phyloP scores from a whole-genome alignment of 2,888 invertebrate species.

The Eupeodes luniger region DNA sequence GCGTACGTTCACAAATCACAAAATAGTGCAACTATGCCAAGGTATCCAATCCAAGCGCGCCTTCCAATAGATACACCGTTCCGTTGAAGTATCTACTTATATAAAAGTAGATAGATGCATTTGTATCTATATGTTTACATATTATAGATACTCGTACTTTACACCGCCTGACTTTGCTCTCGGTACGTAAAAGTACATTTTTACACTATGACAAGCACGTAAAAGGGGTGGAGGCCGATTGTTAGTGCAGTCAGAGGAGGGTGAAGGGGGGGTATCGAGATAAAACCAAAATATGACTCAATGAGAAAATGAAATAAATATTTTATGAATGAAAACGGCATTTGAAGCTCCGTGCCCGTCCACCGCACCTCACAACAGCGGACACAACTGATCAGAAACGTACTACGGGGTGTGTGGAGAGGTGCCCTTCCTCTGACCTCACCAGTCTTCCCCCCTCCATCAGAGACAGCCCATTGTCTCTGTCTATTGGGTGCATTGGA shows the following conservation, averaged over 20 bases:
- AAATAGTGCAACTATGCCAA: conserved; percentile 68
- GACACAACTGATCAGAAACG: conserved; percentile 4
- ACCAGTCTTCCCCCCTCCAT: not conserved
- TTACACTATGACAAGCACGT: conserved; percentile 40
- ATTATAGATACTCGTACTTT: conserved; percentile 4
- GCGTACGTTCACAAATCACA: conserved; percentile 64
- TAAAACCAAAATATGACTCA: conserved; percentile 71
- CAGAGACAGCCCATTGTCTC: not conserved
- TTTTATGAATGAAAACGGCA: conserved; percentile 71
- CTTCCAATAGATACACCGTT: conserved; percentile 31
- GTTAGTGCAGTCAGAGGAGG: not conserved
- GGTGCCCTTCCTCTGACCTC: conserved; percentile 11
- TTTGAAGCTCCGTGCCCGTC: not conserved
- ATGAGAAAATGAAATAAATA: conserved; percentile 68
- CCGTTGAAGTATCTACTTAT: conserved; percentile 22
- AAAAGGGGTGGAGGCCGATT: conserved; percentile 16
- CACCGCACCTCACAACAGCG: too few species aligned
- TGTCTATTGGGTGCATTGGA: conserved; percentile 26
- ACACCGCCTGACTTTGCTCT: conserved; percentile 16
- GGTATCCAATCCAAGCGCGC: conserved; percentile 57
- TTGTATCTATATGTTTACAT: too few species aligned
- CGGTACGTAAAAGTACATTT: conserved; percentile 35
- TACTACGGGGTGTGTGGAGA: not conserved
- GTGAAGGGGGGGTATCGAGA: conserved; percentile 23
- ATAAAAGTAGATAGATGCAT: not conserved